These are phyloP conservation scores for Diarsia mendica DNA, from an alignment of 2,888 invertebrate species.

Conservation along the genomic window DNA sequence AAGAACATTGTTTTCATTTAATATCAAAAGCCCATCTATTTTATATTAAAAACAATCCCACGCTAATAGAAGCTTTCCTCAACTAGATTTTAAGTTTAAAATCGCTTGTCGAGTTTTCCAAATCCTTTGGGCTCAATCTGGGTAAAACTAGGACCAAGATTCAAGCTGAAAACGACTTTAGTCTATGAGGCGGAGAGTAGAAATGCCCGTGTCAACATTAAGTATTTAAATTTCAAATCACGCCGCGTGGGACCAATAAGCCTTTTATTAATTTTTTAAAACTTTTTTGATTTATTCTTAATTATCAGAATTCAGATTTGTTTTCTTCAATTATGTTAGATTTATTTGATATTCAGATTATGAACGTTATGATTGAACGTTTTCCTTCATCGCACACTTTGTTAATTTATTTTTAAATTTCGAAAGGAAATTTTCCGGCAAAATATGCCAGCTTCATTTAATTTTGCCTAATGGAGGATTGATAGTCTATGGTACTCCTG, in stretches of 20 bases:
- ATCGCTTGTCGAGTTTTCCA: conserved; percentile 23
- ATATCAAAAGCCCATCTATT: conserved; percentile 53
- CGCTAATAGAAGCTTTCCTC: rapidly evolving
- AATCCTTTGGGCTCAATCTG: conserved; percentile 38
- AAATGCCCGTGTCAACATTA: neutral
- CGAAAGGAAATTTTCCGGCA: neutral
- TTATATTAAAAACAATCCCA: conserved; percentile 50
- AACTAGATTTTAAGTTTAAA: neutral
- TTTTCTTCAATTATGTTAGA: conserved; percentile 20
- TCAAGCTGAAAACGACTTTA: conserved; percentile 21
- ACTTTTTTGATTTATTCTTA: conserved; percentile 44
- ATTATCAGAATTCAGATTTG: conserved; percentile 15
- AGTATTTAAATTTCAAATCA: conserved; percentile 37
- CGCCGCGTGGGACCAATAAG: conserved; percentile 28
- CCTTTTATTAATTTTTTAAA: conserved; percentile 54
- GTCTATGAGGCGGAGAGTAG: rapidly evolving
- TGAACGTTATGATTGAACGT: neutral
- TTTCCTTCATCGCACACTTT: neutral
- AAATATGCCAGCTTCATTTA: neutral
- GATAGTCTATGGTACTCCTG: neutral
- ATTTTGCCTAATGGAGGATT: too few relatives aligned
- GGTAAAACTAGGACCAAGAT: conserved; percentile 21
- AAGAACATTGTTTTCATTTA: conserved; percentile 51
- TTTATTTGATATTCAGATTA: conserved; percentile 25
- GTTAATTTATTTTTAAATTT: neutral